Evolutionary conservation across 2,797 vertebrate species (phyloP).

Genomic region (Spinus pinus): DNA sequence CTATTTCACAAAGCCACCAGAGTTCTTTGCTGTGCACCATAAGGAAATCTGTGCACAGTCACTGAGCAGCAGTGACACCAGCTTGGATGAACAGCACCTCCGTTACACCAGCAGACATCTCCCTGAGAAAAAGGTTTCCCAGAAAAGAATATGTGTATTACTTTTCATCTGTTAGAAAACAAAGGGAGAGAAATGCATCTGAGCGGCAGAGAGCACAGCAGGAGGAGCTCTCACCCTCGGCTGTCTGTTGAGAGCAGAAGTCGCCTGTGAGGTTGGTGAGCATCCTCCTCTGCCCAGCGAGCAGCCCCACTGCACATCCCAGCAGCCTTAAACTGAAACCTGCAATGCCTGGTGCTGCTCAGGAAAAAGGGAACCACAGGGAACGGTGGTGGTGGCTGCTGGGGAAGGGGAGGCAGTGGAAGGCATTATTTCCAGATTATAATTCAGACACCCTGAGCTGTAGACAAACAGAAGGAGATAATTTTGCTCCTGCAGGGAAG

Average conservation of each 20-base stretch:
- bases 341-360: background rate
- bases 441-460: background rate
- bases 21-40: background rate
- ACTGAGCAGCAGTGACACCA: background rate
- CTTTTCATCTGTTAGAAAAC: background rate
- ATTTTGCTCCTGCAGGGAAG: background rate
- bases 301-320: background rate
- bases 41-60: background rate
- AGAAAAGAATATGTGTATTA: background rate
- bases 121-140: background rate
- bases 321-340: background rate
- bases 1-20: background rate
- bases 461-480: background rate
- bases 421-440: background rate
- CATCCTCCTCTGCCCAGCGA: background rate
- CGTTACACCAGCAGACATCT: background rate
- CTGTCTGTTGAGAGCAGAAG: background rate
- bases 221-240: background rate
- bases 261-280: background rate
- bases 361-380: background rate
- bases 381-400: background rate
- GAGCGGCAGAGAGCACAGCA: constrained; percentile 9
- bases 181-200: constrained; percentile 16
- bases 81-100: background rate
- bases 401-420: background rate